phyloP scores from a whole-genome alignment of 2,888 invertebrate genomes.

The Sepiola atlantica region DNA sequence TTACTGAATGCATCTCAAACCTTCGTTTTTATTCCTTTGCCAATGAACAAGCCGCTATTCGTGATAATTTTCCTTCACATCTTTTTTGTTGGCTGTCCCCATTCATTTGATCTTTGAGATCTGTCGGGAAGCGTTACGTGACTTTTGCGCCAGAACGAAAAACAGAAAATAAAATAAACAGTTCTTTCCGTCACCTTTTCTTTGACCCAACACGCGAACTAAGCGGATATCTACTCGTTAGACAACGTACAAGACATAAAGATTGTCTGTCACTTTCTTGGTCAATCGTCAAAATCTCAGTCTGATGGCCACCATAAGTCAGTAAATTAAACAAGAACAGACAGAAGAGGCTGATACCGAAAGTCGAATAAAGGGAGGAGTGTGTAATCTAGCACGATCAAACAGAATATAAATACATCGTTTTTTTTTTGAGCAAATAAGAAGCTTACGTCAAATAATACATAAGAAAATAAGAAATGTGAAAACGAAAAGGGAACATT shows the following conservation, averaged over 20 bases:
- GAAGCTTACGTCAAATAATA: no score
- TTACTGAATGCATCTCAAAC: not conserved
- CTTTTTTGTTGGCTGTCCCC: not conserved
- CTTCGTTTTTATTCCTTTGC: not conserved
- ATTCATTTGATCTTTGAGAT: not conserved
- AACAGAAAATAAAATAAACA: not conserved
- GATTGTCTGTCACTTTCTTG: not conserved
- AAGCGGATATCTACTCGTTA: not conserved
- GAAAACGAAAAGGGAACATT: no score
- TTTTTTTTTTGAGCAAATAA: no score
- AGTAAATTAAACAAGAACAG: not conserved
- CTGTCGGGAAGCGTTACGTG: not conserved
- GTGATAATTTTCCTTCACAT: not conserved
- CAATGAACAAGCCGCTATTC: not conserved
- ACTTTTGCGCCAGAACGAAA: not conserved
- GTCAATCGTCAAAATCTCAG: not conserved
- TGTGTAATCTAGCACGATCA: not conserved
- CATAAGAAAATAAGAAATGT: no score
- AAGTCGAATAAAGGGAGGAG: not conserved
- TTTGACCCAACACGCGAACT: not conserved
- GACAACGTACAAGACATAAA: not conserved
- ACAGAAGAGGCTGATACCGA: not conserved
- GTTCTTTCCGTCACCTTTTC: not conserved
- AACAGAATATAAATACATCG: no score
- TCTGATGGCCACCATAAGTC: not conserved